Percentiles rank a stretch among this genome's conserved stretches.
Conservation (phyloP, 2,797 vertebrate species). For the Ceyx erithaca region DNA sequence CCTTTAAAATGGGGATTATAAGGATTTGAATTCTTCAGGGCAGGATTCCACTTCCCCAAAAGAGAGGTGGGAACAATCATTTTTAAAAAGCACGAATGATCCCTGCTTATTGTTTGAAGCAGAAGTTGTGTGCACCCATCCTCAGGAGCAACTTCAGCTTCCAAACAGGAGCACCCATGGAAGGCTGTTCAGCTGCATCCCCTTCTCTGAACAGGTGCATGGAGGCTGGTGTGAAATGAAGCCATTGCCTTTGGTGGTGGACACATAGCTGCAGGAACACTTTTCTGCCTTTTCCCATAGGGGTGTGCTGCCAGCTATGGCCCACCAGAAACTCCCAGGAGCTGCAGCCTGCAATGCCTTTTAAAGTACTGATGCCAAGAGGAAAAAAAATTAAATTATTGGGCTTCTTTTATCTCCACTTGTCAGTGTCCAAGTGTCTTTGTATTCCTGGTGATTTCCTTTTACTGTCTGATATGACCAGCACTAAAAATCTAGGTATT, state of each 20-base stretch:
- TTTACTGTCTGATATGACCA: neutral
- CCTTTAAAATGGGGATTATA: neutral
- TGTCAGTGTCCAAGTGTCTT: neutral
- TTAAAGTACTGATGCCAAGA: neutral
- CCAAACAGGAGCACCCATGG: neutral
- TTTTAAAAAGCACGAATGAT: neutral
- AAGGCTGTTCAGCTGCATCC: neutral
- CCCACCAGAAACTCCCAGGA: neutral
- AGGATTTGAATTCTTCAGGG: neutral
- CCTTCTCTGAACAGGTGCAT: neutral
- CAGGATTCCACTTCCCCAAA: neutral
- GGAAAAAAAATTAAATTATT: neutral
- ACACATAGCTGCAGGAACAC: neutral
- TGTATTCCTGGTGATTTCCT: neutral
- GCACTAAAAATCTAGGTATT: neutral
- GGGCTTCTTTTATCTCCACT: neutral
- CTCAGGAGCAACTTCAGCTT: neutral
- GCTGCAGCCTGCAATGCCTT: neutral
- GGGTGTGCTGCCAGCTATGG: neutral
- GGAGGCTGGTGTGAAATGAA: neutral
- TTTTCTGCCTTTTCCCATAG: neutral
- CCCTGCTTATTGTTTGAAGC: neutral
- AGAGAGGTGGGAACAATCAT: neutral
- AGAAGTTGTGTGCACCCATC: neutral
- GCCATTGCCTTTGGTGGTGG: neutral